phyloP scores from a whole-genome alignment of 2,113 vertebrate genomes.

The Desmodus rotundus region DNA sequence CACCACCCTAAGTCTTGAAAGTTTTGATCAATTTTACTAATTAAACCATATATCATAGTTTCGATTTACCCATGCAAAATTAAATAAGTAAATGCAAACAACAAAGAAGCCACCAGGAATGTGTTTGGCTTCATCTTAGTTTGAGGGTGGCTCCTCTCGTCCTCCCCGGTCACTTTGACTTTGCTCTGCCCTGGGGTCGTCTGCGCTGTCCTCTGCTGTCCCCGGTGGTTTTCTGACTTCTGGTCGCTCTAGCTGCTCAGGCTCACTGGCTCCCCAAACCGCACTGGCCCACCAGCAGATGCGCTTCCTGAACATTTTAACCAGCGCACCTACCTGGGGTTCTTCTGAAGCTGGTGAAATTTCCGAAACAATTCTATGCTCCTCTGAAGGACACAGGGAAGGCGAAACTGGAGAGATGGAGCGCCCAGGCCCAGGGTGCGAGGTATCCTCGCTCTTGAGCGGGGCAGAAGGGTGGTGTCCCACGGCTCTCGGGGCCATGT shows the following conservation, averaged over 20 bases:
- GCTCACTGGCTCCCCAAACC: not conserved
- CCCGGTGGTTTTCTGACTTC: not conserved
- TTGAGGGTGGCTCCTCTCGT: fast-evolving
- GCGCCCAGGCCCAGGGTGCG: not conserved
- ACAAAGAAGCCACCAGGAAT: not conserved
- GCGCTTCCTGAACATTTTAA: not conserved
- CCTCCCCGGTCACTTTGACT: not conserved
- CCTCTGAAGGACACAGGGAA: not conserved
- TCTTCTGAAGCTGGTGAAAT: not conserved
- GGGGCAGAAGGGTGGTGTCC: not conserved
- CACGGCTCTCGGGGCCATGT: not conserved
- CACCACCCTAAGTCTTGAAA: not conserved
- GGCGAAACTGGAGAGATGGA: not conserved
- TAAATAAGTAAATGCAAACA: not conserved
- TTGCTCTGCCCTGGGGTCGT: too few species aligned
- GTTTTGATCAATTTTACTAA: not conserved
- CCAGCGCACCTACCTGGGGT: not conserved
- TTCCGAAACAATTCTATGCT: not conserved
- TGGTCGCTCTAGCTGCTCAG: not conserved
- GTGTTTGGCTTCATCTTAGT: not conserved
- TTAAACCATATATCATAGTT: not conserved
- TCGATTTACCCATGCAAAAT: not conserved
- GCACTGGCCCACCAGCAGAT: not conserved
- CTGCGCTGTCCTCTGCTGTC: not conserved
- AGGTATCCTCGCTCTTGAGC: too few species aligned